These are phyloP conservation scores for Acrobasis repandana DNA, from an alignment of 2,888 invertebrate species.

Conservation along the genomic window DNA sequence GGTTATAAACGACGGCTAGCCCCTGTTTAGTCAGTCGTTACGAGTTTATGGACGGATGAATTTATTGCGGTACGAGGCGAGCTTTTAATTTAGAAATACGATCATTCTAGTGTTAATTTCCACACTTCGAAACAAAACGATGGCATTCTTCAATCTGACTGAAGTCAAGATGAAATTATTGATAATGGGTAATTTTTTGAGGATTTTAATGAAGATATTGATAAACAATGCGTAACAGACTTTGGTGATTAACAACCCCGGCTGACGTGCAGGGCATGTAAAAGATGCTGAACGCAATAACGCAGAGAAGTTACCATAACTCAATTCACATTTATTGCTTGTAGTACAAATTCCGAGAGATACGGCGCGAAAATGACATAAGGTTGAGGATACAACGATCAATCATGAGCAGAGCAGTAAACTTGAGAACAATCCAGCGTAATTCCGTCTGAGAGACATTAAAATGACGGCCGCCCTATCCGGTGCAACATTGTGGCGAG, in stretches of 20 bases:
- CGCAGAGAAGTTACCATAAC: constrained; percentile 68
- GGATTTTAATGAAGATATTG: constrained; percentile 12
- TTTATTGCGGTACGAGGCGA: constrained; percentile 68
- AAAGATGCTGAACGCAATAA: constrained; percentile 52
- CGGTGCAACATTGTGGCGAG: constrained; percentile 77
- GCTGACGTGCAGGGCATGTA: constrained; percentile 36
- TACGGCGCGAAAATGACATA: constrained; percentile 79
- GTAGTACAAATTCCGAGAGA: constrained; percentile 75
- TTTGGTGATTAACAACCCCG: constrained; percentile 31
- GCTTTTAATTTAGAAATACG: constrained; percentile 77
- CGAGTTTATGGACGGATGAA: constrained; percentile 71
- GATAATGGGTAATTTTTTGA: background rate
- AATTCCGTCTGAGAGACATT: constrained; percentile 82
- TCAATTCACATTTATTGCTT: constrained; percentile 75
- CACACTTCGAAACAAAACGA: constrained; percentile 53
- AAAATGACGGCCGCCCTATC: constrained; percentile 81
- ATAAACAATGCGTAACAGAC: constrained; percentile 26
- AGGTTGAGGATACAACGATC: constrained; percentile 80
- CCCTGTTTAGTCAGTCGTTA: constrained; percentile 80
- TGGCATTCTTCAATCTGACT: constrained; percentile 23
- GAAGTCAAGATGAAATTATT: constrained; percentile 21
- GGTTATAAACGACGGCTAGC: constrained; percentile 70
- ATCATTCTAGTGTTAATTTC: constrained; percentile 71
- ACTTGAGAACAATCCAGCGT: constrained; percentile 82
- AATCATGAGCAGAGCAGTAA: constrained; percentile 79